phyloP scores from a whole-genome alignment of 2,888 invertebrate species.

The Vesta saturnalis region DNA sequence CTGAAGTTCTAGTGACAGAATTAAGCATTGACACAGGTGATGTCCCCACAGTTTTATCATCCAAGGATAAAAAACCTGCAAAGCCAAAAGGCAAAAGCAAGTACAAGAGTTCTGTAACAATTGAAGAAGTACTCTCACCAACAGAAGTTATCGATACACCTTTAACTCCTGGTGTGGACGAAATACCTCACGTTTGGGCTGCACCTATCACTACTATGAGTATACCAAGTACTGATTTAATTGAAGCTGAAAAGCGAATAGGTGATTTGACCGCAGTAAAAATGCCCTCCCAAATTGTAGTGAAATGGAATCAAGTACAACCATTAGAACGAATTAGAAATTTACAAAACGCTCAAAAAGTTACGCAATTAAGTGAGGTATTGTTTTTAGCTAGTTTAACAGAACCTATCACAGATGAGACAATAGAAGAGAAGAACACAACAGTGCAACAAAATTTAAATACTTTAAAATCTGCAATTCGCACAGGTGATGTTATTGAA shows the following conservation, averaged over 20 bases:
- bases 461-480: conserved; percentile 68
- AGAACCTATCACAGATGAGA: conserved; percentile 66
- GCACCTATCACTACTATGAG: background rate
- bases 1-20: conserved; percentile 25
- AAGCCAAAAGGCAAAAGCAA: conserved; percentile 56
- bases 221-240: background rate
- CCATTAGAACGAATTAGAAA: conserved; percentile 67
- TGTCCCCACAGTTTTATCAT: background rate
- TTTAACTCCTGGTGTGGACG: conserved; percentile 63
- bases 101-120: conserved; percentile 64
- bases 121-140: conserved; percentile 65
- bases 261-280: background rate
- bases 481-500: conserved; percentile 66
- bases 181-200: background rate
- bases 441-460: conserved; percentile 71
- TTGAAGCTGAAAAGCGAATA: conserved; percentile 49
- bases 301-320: conserved; percentile 66
- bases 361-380: conserved; percentile 69
- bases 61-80: conserved; percentile 26
- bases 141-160: conserved; percentile 62
- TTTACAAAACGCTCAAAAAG: conserved; percentile 65
- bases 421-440: conserved; percentile 65
- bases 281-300: conserved; percentile 46
- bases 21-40: conserved; percentile 26
- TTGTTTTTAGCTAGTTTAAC: conserved; percentile 70